Percentiles rank a stretch among this genome's conserved stretches.
These are phyloP conservation scores for Philopotamus ludificatus DNA, from an alignment of 1,140 invertebrate species.

Conservation along the genomic window DNA sequence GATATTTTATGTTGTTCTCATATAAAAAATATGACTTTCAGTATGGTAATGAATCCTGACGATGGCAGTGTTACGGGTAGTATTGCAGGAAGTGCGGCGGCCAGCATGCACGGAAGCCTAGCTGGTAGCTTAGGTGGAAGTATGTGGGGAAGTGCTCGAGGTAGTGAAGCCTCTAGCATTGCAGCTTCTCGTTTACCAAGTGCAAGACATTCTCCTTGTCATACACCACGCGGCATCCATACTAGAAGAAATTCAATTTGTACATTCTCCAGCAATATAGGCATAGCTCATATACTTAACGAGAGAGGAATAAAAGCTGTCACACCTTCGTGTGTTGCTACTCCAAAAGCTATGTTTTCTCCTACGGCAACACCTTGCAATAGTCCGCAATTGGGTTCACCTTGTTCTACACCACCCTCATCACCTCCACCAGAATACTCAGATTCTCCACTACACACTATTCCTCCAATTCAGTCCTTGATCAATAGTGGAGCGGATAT, in stretches of 20 bases:
- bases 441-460: conserved; percentile 44
- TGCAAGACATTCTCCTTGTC: conserved; percentile 48
- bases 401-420: conserved; percentile 46
- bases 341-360: conserved; percentile 67
- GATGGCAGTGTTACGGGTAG: conserved; percentile 67
- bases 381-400: conserved; percentile 66
- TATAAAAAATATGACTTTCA: conserved; percentile 8
- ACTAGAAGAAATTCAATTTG: conserved; percentile 71
- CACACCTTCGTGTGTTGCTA: conserved; percentile 65
- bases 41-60: conserved; percentile 71
- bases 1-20: conserved; percentile 5
- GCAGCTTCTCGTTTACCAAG: conserved; percentile 56
- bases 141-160: conserved; percentile 51
- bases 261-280: conserved; percentile 77
- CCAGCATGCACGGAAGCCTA: conserved; percentile 58
- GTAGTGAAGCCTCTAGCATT: conserved; percentile 60
- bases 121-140: conserved; percentile 60
- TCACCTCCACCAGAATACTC: conserved; percentile 56
- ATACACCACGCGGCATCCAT: conserved; percentile 58
- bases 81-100: conserved; percentile 57
- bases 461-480: conserved; percentile 63
- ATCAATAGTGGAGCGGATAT: conserved; percentile 74
- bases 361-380: conserved; percentile 84
- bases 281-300: conserved; percentile 76
- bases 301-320: conserved; percentile 77